phyloP scores from a whole-genome alignment of 1,140 invertebrate species.

The Pinna nobilis region DNA sequence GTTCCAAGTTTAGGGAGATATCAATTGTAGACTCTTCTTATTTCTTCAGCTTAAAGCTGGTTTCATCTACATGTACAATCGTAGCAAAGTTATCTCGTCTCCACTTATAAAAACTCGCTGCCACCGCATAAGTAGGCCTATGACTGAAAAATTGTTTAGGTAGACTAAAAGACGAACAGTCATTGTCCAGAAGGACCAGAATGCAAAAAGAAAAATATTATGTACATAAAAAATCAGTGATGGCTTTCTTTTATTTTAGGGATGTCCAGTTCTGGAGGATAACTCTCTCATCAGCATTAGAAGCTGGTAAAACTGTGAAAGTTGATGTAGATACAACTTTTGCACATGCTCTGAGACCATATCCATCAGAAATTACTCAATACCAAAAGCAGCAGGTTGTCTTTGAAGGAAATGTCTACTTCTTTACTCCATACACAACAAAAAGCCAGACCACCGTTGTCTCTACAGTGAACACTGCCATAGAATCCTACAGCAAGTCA shows the following conservation, averaged over 20 bases:
- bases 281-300: conserved; percentile 65
- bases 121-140: too few species aligned
- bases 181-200: conserved; percentile 43
- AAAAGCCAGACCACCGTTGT: conserved; percentile 88
- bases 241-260: conserved; percentile 47
- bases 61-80: too few species aligned
- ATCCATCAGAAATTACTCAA: conserved; percentile 91
- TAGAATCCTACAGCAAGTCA: conserved; percentile 90
- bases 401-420: conserved; percentile 89
- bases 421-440: conserved; percentile 88
- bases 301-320: conserved; percentile 67
- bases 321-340: conserved; percentile 85
- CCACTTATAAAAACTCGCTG: too few species aligned
- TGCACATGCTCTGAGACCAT: conserved; percentile 85
- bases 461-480: conserved; percentile 83
- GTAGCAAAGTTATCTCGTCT: too few species aligned
- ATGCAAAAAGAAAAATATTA: conserved; percentile 76
- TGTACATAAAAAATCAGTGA: conserved; percentile 50
- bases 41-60: too few species aligned
- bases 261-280: conserved; percentile 66
- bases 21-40: too few species aligned
- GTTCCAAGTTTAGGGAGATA: too few species aligned
- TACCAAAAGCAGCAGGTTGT: conserved; percentile 94
- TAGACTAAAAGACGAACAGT: not conserved
- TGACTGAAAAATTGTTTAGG: not conserved